These are phyloP conservation scores for Eleutherodactylus coqui DNA, from an alignment of 2,797 vertebrate genomes.

Conservation along the genomic window DNA sequence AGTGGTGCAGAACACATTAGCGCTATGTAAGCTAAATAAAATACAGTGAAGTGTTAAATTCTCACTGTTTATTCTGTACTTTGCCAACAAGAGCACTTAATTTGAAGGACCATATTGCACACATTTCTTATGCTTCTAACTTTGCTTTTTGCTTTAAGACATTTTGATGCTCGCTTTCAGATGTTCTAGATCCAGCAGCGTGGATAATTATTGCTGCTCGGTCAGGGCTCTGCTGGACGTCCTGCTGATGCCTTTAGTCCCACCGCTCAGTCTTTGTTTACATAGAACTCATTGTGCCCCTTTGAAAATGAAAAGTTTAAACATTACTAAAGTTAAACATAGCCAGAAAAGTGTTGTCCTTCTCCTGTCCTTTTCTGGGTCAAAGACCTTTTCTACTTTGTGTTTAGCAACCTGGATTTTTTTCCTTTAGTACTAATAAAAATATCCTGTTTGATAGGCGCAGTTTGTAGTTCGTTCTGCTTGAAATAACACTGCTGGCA, in stretches of 20 bases:
- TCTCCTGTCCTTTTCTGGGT: constrained; percentile 46
- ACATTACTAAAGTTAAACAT: constrained; percentile 58
- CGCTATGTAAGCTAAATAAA: not conserved
- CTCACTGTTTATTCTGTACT: constrained; percentile 11
- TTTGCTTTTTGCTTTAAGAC: constrained; percentile 42
- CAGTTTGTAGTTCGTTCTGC: not conserved
- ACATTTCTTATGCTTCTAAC: constrained; percentile 36
- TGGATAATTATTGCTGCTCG: constrained; percentile 73
- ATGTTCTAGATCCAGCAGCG: constrained; percentile 62
- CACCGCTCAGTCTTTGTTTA: constrained; percentile 72
- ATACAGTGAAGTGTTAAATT: not conserved
- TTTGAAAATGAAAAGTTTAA: constrained; percentile 61
- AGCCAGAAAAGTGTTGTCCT: constrained; percentile 44
- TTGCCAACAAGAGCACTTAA: not conserved
- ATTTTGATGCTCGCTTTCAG: constrained; percentile 44
- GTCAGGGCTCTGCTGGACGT: constrained; percentile 71
- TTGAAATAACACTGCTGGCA: not conserved
- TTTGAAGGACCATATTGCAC: constrained; percentile 31
- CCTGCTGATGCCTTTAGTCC: constrained; percentile 72
- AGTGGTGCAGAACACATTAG: not conserved
- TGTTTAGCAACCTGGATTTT: constrained; percentile 8
- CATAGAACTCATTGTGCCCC: constrained; percentile 68
- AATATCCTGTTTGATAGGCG: not conserved
- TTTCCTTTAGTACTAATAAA: not conserved
- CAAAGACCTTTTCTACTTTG: constrained; percentile 17